phyloP scores from a whole-genome alignment of 2,888 invertebrate species.

The Glyphotaelius pellucidus region DNA sequence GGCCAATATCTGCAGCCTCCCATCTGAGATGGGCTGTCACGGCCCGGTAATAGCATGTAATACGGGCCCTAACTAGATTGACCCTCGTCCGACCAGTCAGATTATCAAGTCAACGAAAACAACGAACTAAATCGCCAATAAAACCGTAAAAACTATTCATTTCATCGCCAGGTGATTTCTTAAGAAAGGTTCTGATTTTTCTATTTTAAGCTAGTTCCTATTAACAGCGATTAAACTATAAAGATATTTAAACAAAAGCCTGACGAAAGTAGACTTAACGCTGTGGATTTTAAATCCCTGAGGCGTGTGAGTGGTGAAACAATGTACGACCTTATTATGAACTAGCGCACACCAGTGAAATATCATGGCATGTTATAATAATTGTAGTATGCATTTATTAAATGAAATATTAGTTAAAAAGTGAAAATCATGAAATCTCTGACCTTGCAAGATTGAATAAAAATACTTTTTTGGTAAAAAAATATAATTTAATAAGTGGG shows the following conservation, averaged over 20 bases:
- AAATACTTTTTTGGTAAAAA: no score
- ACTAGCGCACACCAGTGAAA: no score
- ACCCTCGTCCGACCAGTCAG: slow-evolving; percentile 4
- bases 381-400: no score
- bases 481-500: no score
- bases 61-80: slow-evolving; percentile 13
- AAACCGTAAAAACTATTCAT: background rate
- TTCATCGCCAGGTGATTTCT: background rate
- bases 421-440: no score
- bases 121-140: background rate
- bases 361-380: no score
- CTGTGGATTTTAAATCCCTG: background rate
- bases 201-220: background rate
- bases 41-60: slow-evolving; percentile 5
- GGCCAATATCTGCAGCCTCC: slow-evolving; percentile 6
- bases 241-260: background rate
- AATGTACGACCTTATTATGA: no score
- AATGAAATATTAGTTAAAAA: no score
- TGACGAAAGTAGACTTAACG: background rate
- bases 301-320: no score
- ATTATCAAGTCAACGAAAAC: background rate
- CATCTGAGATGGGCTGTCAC: slow-evolving; percentile 24
- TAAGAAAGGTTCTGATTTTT: background rate
- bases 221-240: background rate
- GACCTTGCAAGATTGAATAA: no score